These are phyloP conservation scores for Sula dactylatra DNA, from an alignment of 2,113 vertebrate species.

Conservation along the genomic window DNA sequence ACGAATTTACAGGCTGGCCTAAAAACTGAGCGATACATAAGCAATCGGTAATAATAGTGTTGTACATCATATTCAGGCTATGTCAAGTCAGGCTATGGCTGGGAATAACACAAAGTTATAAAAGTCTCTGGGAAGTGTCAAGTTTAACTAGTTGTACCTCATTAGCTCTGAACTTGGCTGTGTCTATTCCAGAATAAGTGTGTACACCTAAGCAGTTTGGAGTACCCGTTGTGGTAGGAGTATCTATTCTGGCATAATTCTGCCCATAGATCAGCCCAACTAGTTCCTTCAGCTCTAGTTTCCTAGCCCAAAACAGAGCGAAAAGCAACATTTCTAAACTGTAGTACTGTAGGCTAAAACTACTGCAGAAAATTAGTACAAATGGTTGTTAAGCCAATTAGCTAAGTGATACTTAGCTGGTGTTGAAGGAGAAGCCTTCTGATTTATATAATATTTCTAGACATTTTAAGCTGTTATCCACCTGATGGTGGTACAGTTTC, in stretches of 20 bases:
- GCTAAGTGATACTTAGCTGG: background rate
- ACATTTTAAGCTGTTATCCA: background rate
- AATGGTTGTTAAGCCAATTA: background rate
- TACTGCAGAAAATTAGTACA: background rate
- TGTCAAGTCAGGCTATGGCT: background rate
- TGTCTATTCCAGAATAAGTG: background rate
- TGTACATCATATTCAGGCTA: background rate
- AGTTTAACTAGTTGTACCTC: background rate
- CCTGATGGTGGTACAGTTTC: background rate
- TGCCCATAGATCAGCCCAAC: background rate
- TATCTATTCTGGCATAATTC: background rate
- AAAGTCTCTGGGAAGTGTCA: background rate
- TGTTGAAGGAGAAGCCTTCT: background rate
- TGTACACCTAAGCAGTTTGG: background rate
- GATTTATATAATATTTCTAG: background rate
- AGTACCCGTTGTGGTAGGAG: background rate
- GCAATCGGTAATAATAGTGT: background rate
- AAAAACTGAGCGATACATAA: background rate
- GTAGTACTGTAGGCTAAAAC: background rate
- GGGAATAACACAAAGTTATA: background rate
- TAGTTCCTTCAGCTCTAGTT: background rate
- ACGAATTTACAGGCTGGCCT: background rate
- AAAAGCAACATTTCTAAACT: background rate
- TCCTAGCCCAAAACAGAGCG: background rate
- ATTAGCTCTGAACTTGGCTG: background rate